Conservation (phyloP, 2,888 invertebrate species). For the Unio delphinus region DNA sequence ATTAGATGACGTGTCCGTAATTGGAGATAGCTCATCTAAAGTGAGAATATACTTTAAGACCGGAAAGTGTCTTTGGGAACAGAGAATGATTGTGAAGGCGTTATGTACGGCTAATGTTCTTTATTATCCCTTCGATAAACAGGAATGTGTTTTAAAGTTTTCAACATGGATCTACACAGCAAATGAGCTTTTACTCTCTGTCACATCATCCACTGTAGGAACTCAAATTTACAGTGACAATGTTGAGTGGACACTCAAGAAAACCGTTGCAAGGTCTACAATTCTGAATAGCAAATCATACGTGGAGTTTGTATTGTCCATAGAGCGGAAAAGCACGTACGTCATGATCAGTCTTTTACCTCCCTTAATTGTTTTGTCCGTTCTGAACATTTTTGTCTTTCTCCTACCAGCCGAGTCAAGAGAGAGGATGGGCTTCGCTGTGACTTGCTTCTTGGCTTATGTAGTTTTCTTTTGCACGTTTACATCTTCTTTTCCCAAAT, state of each 20-base stretch:
- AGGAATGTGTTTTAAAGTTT: constrained; percentile 21
- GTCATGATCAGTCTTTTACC: constrained; percentile 24
- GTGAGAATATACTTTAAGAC: constrained; percentile 15
- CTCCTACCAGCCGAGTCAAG: constrained; percentile 29
- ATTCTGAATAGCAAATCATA: constrained; percentile 14
- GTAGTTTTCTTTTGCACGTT: constrained; percentile 26
- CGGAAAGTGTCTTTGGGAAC: constrained; percentile 20
- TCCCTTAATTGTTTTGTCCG: constrained; percentile 20
- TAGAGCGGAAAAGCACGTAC: constrained; percentile 20
- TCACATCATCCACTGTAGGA: constrained; percentile 7
- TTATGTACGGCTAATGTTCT: constrained; percentile 24
- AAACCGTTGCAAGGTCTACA: constrained; percentile 6
- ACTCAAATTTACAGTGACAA: constrained; percentile 26
- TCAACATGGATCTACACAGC: constrained; percentile 21
- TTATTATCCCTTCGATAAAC: constrained; percentile 29
- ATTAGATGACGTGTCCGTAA: constrained; percentile 14
- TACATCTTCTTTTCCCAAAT: constrained; percentile 21
- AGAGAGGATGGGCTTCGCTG: constrained; percentile 29
- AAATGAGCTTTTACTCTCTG: constrained; percentile 13
- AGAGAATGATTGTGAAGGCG: constrained; percentile 19
- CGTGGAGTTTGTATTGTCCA: constrained; percentile 14
- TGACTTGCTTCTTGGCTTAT: constrained; percentile 28
- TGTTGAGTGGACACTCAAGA: constrained; percentile 23
- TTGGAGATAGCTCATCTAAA: constrained; percentile 21
- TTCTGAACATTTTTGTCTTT: constrained; percentile 26